A percentile compares a stretch with the other conserved stretches of the same genome.
Conservation (phyloP, 1,140 invertebrate genomes). For the Schmidtea mediterranea region DNA sequence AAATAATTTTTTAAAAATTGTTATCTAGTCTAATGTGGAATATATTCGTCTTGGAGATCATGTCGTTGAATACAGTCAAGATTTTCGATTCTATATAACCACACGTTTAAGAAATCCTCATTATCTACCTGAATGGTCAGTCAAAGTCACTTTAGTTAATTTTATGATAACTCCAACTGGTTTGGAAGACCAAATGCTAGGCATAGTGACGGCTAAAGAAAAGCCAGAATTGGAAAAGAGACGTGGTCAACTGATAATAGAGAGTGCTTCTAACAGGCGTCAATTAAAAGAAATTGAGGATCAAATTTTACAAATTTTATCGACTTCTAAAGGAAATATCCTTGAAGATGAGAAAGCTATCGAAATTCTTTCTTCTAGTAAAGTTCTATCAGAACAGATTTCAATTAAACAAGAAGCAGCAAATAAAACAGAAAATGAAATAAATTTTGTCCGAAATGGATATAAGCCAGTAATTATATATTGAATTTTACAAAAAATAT, state of each 20-base stretch:
- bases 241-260: conserved; percentile 63
- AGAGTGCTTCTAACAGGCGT: conserved; percentile 60
- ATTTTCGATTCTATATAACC: conserved; percentile 26
- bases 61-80: conserved; percentile 22
- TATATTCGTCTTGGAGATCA: conserved; percentile 25
- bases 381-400: conserved; percentile 35
- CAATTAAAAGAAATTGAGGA: conserved; percentile 72
- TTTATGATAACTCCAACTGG: conserved; percentile 27
- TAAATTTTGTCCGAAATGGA: conserved; percentile 21
- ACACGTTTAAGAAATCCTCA: conserved; percentile 24
- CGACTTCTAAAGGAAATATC: conserved; percentile 49
- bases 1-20: no score
- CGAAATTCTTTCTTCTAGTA: conserved; percentile 62
- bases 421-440: conserved; percentile 19
- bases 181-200: conserved; percentile 25
- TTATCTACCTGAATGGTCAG: conserved; percentile 26
- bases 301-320: conserved; percentile 60
- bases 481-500: no score
- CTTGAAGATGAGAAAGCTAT: conserved; percentile 81
- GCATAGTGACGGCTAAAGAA: conserved; percentile 25
- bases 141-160: conserved; percentile 25
- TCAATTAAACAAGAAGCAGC: conserved; percentile 32
- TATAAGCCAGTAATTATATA: conserved; percentile 21
- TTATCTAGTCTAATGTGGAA: conserved; percentile 15
- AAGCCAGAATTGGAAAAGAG: conserved; percentile 45